Evolutionary conservation across 2,113 vertebrate species (phyloP), one percentile per base, ranked within the genome.

Genomic region (Colinus virginianus): DNA sequence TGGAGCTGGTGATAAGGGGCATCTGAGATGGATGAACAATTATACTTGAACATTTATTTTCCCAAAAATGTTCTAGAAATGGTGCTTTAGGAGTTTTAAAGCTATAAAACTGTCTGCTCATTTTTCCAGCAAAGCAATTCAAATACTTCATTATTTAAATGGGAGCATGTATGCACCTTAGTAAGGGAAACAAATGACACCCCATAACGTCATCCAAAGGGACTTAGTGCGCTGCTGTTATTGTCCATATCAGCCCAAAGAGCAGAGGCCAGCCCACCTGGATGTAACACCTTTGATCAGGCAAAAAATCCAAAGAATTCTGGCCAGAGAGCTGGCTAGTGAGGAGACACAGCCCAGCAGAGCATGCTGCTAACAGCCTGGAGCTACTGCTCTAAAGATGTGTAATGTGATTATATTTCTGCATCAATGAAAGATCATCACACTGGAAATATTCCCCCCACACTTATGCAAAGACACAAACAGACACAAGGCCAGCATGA

Each of bases 391-490:
- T 93, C 58, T 90, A 61, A 43, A 72, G 91, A 78, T 78, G 72
- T 32, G 78, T 68, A 90, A 94, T 58, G 76, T 62, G 64, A 95
- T 93, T 95, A 72, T 64, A 88, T 84, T 95, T 93, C 93, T 84
- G 90, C 78, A 93, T 78, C 82, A 75, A 91, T 59, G 69, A 53
- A 61, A 87, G 89, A 93, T 88, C 53, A 88, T 62, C 82, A 71
- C 40, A 38, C 1, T 86, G 94, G 84, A 93, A 94, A 91, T 88
- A 92, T 32, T 83, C 61, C 34, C 63, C 78, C 14, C 76, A 28
- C 76, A 64, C 63, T 70, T 84, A 93, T 71, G 91, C 81, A 96
- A 94, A 94, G 89, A 92, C 94, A 77, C 77, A 58, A 92, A 79
- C 49, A 87, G 89, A 77, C 28, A 48, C 49, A 14, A 1, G 26